phyloP scores from a whole-genome alignment of 2,888 invertebrate genomes.

The Chelonus formosanus region DNA sequence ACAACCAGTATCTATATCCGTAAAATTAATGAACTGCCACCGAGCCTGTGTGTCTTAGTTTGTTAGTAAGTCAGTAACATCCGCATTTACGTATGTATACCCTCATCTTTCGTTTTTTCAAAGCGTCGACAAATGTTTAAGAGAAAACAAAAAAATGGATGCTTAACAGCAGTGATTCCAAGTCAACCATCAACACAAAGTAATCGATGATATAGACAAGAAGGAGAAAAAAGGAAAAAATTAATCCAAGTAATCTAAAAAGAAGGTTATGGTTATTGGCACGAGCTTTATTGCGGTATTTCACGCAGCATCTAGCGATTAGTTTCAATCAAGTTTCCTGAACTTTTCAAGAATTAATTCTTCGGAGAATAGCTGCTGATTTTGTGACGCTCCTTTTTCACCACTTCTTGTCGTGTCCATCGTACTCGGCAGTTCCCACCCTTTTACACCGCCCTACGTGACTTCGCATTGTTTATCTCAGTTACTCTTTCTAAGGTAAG shows the following conservation, averaged over 20 bases:
- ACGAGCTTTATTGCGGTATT: conserved; percentile 57
- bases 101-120: conserved; percentile 1
- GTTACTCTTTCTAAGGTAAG: conserved; percentile 29
- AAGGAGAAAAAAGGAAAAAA: conserved; percentile 30
- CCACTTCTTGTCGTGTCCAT: conserved; percentile 31
- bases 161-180: neutral
- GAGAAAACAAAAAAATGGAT: conserved; percentile 5
- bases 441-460: conserved; percentile 32
- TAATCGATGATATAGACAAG: neutral
- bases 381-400: conserved; percentile 19
- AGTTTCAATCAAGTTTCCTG: conserved; percentile 45
- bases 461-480: conserved; percentile 17
- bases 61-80: conserved; percentile 32
- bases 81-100: conserved; percentile 3
- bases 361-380: neutral
- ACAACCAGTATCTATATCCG: conserved; percentile 30
- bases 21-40: conserved; percentile 39
- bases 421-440: conserved; percentile 27
- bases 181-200: neutral
- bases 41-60: conserved; percentile 11
- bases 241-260: conserved; percentile 13
- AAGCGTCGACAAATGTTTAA: conserved; percentile 7
- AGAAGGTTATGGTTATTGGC: conserved; percentile 59
- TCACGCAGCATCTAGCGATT: conserved; percentile 59
- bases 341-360: neutral